Base-by-base conservation (phyloP, 2,113 vertebrate genomes). In the Sciurus niger region DNA sequence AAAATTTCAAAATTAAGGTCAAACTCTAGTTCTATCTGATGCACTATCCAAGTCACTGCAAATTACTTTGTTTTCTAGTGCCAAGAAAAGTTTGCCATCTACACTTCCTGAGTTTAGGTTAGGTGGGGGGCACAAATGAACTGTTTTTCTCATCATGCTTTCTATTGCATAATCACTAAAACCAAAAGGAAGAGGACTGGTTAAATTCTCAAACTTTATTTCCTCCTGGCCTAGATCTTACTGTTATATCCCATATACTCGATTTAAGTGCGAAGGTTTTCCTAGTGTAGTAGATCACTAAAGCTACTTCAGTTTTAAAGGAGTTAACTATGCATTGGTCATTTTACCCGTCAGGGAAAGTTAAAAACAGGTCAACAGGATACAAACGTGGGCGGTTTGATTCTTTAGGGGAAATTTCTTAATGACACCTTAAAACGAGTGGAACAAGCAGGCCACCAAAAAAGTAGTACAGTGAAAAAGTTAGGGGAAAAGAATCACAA, bases 141-240 rank as follows among this genome's bases (percentile, higher is more conserved):
- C 60, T 90, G 43, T 89, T 96, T 93, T 84, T 90, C 84, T 96
- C 74, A 88, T 68, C 68, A 93, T 46, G 65, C 28, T 83, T 63
- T 10, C 60, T 93, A 94, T 28, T 97, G 85, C 86, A 79, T 84
- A 86, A 93, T 91, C 78, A 89, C 82, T 70, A 83, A 96, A 94
- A 86, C 84, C 84, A 67, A 96, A 96, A 95, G 93, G 88, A 96
- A 97, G 90, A 82, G 74, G 93, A 22, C 40, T 88, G 91, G 46
- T 73, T 94, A 91, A 92, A 96, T 92, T 94, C 78, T 92, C 84
- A 63, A 96, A 95, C 93, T 96, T 94, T 92, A 96, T 65, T 98
- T 98, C 97, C 97, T 94, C 89, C 83, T 95, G 95, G 68, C 90
- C 58, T 93, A 79, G 67, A 53, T 30, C 70, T 92, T 91, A 87